Evolutionary conservation across 1,140 invertebrate species (phyloP).

Genomic region (Caerostris extrusa): DNA sequence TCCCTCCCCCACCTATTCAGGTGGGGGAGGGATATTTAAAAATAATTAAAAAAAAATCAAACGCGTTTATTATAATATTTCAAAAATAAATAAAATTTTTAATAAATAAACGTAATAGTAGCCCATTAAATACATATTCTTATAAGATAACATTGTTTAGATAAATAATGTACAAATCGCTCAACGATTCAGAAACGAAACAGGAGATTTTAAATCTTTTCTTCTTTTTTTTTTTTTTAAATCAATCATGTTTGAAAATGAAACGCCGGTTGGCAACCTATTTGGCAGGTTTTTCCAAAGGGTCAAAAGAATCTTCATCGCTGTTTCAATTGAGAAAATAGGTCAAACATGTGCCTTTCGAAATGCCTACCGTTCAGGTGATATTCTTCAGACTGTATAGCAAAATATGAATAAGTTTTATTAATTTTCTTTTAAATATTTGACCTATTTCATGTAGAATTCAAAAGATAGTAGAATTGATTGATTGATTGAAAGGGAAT

Average conservation of each 20-base stretch:
- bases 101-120: no score
- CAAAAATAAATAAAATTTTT: no score
- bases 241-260: not conserved
- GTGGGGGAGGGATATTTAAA: no score
- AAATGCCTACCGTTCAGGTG: not conserved
- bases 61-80: no score
- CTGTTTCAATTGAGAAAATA: not conserved
- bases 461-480: not conserved
- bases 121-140: no score
- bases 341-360: slow-evolving; percentile 27
- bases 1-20: no score
- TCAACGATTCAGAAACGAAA: no score
- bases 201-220: not conserved
- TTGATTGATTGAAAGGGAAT: not conserved
- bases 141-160: no score
- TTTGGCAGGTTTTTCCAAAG: not conserved
- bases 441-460: not conserved
- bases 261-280: not conserved
- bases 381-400: not conserved
- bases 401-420: not conserved
- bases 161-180: no score
- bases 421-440: not conserved
- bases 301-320: not conserved
- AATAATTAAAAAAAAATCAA: no score
- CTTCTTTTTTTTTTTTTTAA: not conserved